phyloP scores from a whole-genome alignment of 1,140 invertebrate species.

The Neodiprion fabricii region DNA sequence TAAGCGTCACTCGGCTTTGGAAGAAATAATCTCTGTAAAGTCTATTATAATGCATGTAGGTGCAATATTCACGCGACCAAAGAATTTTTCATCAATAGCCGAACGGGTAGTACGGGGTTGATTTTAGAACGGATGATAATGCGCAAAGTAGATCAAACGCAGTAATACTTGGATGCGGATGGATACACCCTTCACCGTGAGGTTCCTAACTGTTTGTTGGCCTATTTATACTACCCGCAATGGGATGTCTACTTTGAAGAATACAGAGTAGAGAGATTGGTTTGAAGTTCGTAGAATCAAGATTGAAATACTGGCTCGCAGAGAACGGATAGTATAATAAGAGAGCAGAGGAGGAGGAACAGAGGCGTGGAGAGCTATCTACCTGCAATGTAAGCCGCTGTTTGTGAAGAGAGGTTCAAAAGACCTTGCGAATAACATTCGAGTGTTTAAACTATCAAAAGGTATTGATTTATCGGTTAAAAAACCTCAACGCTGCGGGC shows the following conservation, averaged over 20 bases:
- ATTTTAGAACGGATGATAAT: not conserved
- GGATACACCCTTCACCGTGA: not conserved
- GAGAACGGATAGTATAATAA: too few species aligned
- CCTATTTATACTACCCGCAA: not conserved
- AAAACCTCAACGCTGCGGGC: too few species aligned
- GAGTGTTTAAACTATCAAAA: too few species aligned
- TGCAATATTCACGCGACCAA: not conserved
- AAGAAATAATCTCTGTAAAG: not conserved
- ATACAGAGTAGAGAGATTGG: not conserved
- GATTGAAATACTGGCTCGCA: not conserved
- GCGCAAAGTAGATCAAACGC: not conserved
- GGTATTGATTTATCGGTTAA: too few species aligned
- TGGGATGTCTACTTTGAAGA: not conserved
- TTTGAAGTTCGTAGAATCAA: not conserved
- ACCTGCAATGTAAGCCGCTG: too few species aligned
- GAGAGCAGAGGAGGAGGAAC: too few species aligned
- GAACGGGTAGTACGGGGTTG: not conserved
- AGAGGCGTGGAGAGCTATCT: too few species aligned
- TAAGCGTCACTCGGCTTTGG: not conserved
- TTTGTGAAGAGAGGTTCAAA: too few species aligned
- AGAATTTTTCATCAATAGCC: not conserved
- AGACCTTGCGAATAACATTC: too few species aligned
- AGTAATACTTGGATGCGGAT: not conserved
- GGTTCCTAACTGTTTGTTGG: not conserved
- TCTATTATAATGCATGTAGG: too few species aligned